Evolutionary conservation across 2,888 invertebrate species (phyloP).

Genomic region (Hypercompe scribonia): DNA sequence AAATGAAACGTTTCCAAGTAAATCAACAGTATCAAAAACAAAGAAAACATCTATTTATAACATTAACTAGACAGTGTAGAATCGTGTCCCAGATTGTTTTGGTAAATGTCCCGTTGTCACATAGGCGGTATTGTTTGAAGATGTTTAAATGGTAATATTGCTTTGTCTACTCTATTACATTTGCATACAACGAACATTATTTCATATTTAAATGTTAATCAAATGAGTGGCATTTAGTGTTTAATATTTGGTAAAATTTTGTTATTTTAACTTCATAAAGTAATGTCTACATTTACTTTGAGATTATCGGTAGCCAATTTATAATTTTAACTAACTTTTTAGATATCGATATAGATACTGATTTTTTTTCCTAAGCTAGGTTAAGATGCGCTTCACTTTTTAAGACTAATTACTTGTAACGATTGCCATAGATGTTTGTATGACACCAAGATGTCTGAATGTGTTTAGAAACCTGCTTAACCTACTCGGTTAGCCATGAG

Average conservation of each 20-base stretch:
- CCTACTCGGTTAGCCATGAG: too few species aligned
- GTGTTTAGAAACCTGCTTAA: too few species aligned
- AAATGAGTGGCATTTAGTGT: constrained; percentile 48
- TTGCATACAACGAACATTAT: constrained; percentile 50
- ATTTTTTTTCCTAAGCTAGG: too few species aligned
- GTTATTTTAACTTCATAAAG: constrained; percentile 17
- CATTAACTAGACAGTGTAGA: constrained; percentile 20
- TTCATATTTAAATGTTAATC: constrained; percentile 53
- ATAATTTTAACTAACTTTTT: not conserved
- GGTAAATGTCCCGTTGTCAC: constrained; percentile 44
- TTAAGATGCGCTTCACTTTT: too few species aligned
- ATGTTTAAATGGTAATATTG: constrained; percentile 53
- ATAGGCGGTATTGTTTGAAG: constrained; percentile 52
- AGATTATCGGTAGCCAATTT: not conserved
- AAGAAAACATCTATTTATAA: constrained; percentile 20
- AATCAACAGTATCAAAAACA: constrained; percentile 21
- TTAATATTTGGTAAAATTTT: constrained; percentile 41
- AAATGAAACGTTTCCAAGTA: constrained; percentile 14
- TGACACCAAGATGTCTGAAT: too few species aligned
- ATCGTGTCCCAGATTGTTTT: constrained; percentile 38
- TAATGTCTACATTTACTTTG: constrained; percentile 16
- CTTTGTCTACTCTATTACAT: constrained; percentile 50
- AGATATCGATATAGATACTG: not conserved
- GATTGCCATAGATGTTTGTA: too few species aligned
- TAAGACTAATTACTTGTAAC: too few species aligned